Evolutionary conservation across 2,797 vertebrate genomes (phyloP), one percentile per base, ranked within the genome.

Genomic region (Loris lydekkerianus): DNA sequence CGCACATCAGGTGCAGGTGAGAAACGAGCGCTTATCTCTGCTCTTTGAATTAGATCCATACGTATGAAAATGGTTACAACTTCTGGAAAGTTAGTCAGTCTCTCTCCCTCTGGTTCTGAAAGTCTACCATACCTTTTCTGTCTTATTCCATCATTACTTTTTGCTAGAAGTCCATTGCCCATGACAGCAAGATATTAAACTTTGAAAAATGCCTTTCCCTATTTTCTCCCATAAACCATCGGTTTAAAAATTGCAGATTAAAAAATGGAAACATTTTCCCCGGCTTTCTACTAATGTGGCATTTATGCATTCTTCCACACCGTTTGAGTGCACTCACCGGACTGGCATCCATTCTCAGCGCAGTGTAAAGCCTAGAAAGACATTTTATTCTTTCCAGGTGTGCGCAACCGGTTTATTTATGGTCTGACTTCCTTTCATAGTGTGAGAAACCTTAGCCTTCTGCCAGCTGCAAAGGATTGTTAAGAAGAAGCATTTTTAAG

Each of bases 321-420:
- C 0, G 0, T 92, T 92, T 67, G 87, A 11, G 0, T 21, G 53
- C 46, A 96, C 92, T 96, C 77, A 95, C 89, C 72, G 9, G 65
- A 94, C 97, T 96, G 91, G 97, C 97, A 97, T 93, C 0, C 2
- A 88, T 96, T 91, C 94, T 63, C 89, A 96, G 97, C 96, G 81
- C 96, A 93, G 97, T 75, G 94, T 94, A 96, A 98, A 96, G 97
- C 27, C 97, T 94, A 97, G 95, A 97, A 97, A 97, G 96, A 94
- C 97, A 94, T 95, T 98, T 98, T 98, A 98, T 98, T 98, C 97
- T 94, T 98, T 98, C 98, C 98, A 98, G 98, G 98, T 98, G 98
- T 98, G 97, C 95, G 93, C 89, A 85, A 96, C 97, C 80, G 96
- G 34, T 97, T 98, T 98, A 98, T 98, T 98, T 98, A 98, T 97